Percentiles rank a stretch among this genome's conserved stretches.
phyloP scores from a whole-genome alignment of 2,797 vertebrate genomes.

The Delichon dasypus region DNA sequence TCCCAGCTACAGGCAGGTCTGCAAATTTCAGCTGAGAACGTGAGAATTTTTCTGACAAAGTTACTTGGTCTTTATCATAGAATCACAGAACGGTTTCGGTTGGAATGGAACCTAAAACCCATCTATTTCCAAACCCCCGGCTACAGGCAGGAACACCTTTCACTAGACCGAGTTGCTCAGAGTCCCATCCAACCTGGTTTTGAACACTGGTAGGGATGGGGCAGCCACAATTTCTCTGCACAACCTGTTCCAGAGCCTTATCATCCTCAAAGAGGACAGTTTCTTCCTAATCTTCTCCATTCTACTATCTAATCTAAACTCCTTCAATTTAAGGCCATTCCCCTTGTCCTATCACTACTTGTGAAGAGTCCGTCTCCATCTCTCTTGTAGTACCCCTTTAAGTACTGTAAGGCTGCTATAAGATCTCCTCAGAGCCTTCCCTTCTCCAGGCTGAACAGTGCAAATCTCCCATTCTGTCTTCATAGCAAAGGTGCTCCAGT shows the following conservation, averaged over 20 bases:
- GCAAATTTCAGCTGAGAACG: background rate
- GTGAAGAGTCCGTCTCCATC: background rate
- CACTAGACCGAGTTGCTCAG: background rate
- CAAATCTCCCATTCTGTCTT: background rate
- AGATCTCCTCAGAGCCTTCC: background rate
- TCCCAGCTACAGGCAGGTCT: background rate
- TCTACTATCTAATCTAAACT: background rate
- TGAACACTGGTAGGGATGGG: background rate
- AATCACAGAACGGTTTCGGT: background rate
- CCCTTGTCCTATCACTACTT: background rate
- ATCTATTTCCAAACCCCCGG: background rate
- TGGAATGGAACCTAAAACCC: background rate
- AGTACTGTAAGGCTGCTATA: background rate
- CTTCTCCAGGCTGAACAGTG: background rate
- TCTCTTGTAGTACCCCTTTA: background rate
- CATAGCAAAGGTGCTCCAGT: background rate
- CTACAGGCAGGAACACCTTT: background rate
- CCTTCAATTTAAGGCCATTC: background rate
- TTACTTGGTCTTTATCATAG: background rate
- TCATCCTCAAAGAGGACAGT: background rate
- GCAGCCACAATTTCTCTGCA: accelerated
- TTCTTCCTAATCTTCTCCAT: background rate
- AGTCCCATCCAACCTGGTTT: background rate
- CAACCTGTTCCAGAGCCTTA: background rate
- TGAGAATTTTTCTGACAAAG: background rate